A percentile compares a stretch with the other conserved stretches of the same genome.
Conservation (phyloP, 1,140 invertebrate species). For the Piezodorus guildinii region DNA sequence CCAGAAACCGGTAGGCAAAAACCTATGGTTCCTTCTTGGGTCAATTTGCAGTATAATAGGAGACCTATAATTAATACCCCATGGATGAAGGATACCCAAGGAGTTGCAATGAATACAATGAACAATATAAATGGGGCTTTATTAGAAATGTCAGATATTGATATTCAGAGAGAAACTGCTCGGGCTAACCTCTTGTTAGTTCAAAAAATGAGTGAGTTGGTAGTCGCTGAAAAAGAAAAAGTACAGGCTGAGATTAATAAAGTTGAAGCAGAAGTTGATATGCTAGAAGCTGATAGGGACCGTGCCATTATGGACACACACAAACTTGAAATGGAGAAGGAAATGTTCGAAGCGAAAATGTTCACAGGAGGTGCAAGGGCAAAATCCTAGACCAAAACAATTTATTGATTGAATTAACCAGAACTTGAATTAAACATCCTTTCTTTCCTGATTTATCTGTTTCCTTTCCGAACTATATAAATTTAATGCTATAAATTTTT, state of each 20-base stretch:
- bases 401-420: too few relatives aligned
- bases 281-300: constrained; percentile 10
- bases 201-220: constrained; percentile 19
- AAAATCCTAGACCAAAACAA: neutral
- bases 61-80: constrained; percentile 18
- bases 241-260: constrained; percentile 12
- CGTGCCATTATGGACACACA: constrained; percentile 17
- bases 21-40: constrained; percentile 6
- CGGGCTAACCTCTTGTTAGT: constrained; percentile 14
- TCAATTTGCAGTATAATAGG: constrained; percentile 6
- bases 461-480: too few relatives aligned
- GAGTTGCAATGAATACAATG: constrained; percentile 13
- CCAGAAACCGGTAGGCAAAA: constrained; percentile 8
- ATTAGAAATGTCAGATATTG: constrained; percentile 17
- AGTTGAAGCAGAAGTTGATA: constrained; percentile 9
- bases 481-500: too few relatives aligned
- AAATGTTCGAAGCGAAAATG: constrained; percentile 15
- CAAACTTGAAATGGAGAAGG: constrained; percentile 21
- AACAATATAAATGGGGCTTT: constrained; percentile 19
- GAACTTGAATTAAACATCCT: too few relatives aligned
- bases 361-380: constrained; percentile 7
- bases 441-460: too few relatives aligned
- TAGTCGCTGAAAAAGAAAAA: constrained; percentile 15
- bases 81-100: constrained; percentile 23
- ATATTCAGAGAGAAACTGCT: constrained; percentile 21